Percentiles rank a stretch among this genome's conserved stretches.
Conservation (phyloP, 37 sponge, comb jelly and placozoan species). For the Chondrilla cf. caribensis region DNA sequence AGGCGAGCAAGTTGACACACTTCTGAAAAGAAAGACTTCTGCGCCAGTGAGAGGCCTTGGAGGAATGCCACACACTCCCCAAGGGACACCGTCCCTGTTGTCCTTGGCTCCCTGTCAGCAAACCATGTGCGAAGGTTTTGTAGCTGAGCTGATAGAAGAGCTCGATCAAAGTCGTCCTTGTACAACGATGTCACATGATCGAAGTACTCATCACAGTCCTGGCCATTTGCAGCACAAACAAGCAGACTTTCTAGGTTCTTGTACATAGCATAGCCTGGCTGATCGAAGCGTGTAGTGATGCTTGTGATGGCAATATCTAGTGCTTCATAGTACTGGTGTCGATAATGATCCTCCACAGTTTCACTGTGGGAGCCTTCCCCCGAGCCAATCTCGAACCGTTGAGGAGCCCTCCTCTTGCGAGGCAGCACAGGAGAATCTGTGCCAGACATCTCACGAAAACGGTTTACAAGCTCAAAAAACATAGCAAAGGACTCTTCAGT, state of each 20-base stretch:
- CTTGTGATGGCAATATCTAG: conserved; percentile 16
- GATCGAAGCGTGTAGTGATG: conserved; percentile 29
- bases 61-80: conserved; percentile 16
- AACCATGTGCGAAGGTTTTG: conserved; percentile 37
- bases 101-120: conserved; percentile 6
- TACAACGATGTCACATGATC: conserved; percentile 17
- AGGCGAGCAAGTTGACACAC: conserved; percentile 22
- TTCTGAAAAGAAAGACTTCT: conserved; percentile 13
- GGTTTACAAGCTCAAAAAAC: conserved; percentile 28
- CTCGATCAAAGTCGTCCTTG: conserved; percentile 42
- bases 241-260: conserved; percentile 35
- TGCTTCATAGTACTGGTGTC: conserved; percentile 41
- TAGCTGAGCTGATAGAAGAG: conserved; percentile 36
- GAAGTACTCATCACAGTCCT: conserved; percentile 3
- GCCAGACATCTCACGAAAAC: background rate
- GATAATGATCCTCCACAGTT: conserved; percentile 35
- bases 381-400: conserved; percentile 11
- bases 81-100: background rate
- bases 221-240: conserved; percentile 24
- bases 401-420: conserved; percentile 40
- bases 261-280: conserved; percentile 32
- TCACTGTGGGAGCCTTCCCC: conserved; percentile 21
- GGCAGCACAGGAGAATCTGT: conserved; percentile 32
- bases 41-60: conserved; percentile 4
- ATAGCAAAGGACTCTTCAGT: conserved; percentile 29